A percentile compares a stretch with the other conserved stretches of the same genome.
phyloP scores from a whole-genome alignment of 2,797 vertebrate genomes.

The Etheostoma nigrum region DNA sequence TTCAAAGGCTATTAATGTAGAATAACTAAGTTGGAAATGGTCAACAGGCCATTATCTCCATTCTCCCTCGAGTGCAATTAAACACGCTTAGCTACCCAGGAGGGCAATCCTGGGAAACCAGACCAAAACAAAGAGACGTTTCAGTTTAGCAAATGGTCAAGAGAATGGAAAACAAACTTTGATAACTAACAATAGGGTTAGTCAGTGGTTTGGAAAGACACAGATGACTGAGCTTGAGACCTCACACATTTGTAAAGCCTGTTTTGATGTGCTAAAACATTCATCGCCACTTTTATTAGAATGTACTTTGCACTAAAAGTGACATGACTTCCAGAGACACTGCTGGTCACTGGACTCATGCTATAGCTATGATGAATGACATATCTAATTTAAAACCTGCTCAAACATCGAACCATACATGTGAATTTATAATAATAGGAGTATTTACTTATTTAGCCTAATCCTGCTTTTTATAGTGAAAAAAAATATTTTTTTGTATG shows the following conservation, averaged over 20 bases:
- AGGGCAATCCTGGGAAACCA: slow-evolving; percentile 20
- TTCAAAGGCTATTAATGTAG: slow-evolving; percentile 16
- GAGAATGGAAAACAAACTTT: slow-evolving; percentile 9
- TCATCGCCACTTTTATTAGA: no score
- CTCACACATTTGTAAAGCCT: background rate
- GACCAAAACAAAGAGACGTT: slow-evolving; percentile 58
- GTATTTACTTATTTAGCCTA: no score
- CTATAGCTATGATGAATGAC: background rate
- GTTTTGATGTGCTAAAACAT: background rate
- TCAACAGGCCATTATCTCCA: slow-evolving; percentile 76
- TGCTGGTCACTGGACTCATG: background rate
- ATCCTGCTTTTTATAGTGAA: no score
- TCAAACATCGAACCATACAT: background rate
- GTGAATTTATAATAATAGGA: no score
- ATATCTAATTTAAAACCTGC: background rate
- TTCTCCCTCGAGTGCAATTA: slow-evolving; percentile 70
- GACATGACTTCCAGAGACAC: background rate
- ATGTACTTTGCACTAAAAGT: background rate
- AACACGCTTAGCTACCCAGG: slow-evolving; percentile 4
- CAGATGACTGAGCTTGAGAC: background rate
- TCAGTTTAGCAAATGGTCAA: slow-evolving; percentile 35
- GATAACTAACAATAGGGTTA: background rate
- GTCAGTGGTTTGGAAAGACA: background rate
- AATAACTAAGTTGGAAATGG: slow-evolving; percentile 50
- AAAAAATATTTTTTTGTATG: no score